Evolutionary conservation across 1,140 invertebrate genomes (phyloP).

Genomic region (Euura lappo): DNA sequence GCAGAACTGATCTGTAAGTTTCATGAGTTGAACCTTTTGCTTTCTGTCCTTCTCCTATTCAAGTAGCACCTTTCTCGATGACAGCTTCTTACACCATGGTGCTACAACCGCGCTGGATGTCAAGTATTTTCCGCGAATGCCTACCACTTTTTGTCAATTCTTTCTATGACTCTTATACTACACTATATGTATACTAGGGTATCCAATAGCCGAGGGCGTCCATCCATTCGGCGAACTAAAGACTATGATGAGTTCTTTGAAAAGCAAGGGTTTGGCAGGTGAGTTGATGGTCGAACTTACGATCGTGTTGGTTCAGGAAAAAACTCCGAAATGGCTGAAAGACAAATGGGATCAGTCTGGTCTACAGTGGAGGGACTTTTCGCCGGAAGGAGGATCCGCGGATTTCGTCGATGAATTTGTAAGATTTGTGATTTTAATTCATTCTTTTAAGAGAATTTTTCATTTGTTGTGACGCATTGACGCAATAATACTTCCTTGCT

Average conservation of each 20-base stretch:
- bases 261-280: slow-evolving; percentile 50
- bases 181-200: slow-evolving; percentile 48
- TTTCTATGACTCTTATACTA: not conserved
- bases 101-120: slow-evolving; percentile 43
- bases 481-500: no score
- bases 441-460: no score
- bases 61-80: slow-evolving; percentile 33
- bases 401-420: slow-evolving; percentile 71
- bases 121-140: slow-evolving; percentile 25
- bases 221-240: slow-evolving; percentile 59
- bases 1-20: slow-evolving; percentile 69
- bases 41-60: not conserved
- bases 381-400: slow-evolving; percentile 51
- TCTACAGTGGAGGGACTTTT: slow-evolving; percentile 64
- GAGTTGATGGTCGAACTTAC: slow-evolving; percentile 63
- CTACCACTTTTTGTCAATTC: slow-evolving; percentile 1
- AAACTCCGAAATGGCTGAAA: slow-evolving; percentile 63
- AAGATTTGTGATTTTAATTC: slow-evolving; percentile 40
- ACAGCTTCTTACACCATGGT: slow-evolving; percentile 41
- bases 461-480: no score
- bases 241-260: slow-evolving; percentile 45
- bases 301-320: slow-evolving; percentile 59
- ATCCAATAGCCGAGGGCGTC: slow-evolving; percentile 56
- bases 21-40: slow-evolving; percentile 18
- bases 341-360: slow-evolving; percentile 66